Conservation (phyloP, 2,113 vertebrate genomes). For the Illadopsis cleaveri region DNA sequence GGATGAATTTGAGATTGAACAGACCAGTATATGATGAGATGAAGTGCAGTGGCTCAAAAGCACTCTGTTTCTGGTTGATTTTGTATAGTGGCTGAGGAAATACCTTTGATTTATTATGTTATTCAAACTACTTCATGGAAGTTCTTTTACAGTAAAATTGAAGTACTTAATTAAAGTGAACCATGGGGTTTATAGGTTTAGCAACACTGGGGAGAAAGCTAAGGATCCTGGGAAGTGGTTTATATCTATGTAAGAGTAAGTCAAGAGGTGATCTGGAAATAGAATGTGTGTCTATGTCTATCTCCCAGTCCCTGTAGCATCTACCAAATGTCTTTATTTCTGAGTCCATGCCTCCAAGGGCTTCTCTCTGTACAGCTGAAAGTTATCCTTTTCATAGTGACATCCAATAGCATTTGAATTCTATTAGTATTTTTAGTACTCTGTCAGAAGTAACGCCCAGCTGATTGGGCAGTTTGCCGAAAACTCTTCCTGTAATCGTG, state of each 20-base stretch:
- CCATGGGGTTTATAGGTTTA: background rate
- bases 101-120: background rate
- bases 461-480: conserved; percentile 28
- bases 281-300: background rate
- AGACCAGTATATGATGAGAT: background rate
- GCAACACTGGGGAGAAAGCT: background rate
- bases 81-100: background rate
- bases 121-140: background rate
- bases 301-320: background rate
- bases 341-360: background rate
- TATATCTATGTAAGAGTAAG: background rate
- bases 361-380: background rate
- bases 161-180: background rate
- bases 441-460: background rate
- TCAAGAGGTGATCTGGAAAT: background rate
- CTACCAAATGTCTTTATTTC: background rate
- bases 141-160: background rate
- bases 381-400: conserved; percentile 35
- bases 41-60: background rate
- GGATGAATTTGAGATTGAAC: background rate
- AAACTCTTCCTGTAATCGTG: conserved; percentile 47
- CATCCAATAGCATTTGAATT: conserved; percentile 60
- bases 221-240: background rate
- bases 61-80: background rate
- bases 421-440: conserved; percentile 71